Percentiles rank a stretch among this genome's conserved stretches.
Evolutionary conservation across 1,140 invertebrate species (phyloP).

Genomic region (Stratiolaelaps scimitus): DNA sequence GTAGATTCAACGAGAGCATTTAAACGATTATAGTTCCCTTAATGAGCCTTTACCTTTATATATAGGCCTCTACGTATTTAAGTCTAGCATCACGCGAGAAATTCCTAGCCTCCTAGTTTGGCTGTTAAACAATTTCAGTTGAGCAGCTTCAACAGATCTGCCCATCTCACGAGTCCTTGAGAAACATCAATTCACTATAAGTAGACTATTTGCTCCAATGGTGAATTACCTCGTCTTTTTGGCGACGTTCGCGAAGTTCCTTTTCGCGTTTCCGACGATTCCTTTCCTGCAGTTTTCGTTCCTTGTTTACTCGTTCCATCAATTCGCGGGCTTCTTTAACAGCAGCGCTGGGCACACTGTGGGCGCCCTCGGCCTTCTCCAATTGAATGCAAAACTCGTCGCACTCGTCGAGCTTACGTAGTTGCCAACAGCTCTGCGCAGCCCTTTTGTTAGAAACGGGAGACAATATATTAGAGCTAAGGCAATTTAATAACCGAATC

Average conservation of each 20-base stretch:
- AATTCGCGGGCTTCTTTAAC: background rate
- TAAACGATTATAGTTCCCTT: no score
- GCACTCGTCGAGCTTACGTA: slow-evolving; percentile 57
- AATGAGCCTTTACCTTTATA: no score
- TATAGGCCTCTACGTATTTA: no score
- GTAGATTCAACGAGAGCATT: no score
- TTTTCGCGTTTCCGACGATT: slow-evolving; percentile 15
- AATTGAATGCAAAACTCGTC: slow-evolving; percentile 56
- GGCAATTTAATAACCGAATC: background rate
- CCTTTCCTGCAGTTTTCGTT: slow-evolving; percentile 1
- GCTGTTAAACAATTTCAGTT: no score
- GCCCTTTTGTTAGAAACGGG: slow-evolving; percentile 40
- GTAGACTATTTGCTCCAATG: no score
- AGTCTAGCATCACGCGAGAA: no score
- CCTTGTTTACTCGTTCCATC: background rate
- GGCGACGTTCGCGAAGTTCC: background rate
- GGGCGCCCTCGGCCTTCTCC: background rate
- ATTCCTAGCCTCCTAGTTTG: no score
- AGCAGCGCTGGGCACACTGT: background rate
- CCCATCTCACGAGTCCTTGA: no score
- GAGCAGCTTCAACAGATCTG: no score
- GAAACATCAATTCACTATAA: no score
- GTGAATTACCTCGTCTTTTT: slow-evolving; percentile 1
- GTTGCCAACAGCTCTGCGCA: slow-evolving; percentile 55
- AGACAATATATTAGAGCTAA: background rate